Evolutionary conservation across 2,888 invertebrate genomes (phyloP).

Genomic region (Bimastos eiseni): DNA sequence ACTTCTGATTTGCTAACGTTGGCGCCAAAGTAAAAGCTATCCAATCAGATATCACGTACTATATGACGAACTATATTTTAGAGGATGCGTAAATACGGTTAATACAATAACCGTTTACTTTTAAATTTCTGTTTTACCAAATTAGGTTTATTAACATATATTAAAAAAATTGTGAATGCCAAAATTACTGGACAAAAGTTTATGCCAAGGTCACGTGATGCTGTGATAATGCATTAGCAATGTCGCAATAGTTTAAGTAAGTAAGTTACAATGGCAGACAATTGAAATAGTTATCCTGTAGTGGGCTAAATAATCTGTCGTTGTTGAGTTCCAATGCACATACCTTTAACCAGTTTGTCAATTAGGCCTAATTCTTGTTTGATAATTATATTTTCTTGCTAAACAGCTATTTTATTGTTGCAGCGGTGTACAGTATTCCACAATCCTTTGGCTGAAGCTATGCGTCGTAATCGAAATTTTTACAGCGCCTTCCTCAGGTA

Average conservation of each 20-base stretch:
- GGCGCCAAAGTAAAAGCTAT: neutral
- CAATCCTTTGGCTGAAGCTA: neutral
- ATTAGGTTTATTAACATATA: neutral
- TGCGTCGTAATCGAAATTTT: no score
- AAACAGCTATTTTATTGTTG: neutral
- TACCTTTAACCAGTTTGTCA: neutral
- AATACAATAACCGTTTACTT: neutral
- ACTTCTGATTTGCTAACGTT: constrained; percentile 3
- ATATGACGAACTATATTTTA: neutral
- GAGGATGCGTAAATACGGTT: neutral
- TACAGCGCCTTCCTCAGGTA: no score
- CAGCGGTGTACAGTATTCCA: neutral
- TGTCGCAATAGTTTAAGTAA: neutral
- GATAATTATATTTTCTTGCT: neutral
- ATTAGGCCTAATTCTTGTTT: no score
- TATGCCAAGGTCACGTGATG: neutral
- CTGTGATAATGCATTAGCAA: neutral
- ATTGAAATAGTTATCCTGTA: neutral
- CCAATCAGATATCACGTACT: neutral
- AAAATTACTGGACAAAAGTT: neutral
- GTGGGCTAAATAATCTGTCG: neutral
- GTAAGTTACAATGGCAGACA: neutral
- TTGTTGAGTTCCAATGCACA: neutral
- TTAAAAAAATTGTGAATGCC: neutral
- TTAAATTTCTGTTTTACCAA: neutral